Conservation (phyloP, 2,113 vertebrate genomes). For the Atrichornis clamosus region DNA sequence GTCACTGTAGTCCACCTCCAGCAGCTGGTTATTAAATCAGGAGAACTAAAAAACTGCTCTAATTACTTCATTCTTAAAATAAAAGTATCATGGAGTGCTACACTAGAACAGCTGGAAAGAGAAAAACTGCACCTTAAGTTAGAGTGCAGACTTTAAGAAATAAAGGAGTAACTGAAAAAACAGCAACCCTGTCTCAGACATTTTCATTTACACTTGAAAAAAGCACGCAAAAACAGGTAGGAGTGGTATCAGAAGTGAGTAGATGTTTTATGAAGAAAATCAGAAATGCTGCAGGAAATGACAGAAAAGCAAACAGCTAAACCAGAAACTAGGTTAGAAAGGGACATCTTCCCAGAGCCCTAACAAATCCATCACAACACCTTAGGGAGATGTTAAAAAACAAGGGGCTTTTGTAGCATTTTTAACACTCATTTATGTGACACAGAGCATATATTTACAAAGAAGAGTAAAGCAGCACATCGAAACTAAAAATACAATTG, state of each 20-base stretch:
- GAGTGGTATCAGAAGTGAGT: neutral
- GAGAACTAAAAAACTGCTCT: neutral
- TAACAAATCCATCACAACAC: neutral
- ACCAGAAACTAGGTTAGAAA: conserved; percentile 19
- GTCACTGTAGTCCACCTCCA: neutral
- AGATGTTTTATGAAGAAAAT: neutral
- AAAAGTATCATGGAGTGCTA: neutral
- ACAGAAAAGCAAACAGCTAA: neutral
- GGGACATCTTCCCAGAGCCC: neutral
- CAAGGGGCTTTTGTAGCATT: neutral
- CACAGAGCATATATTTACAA: neutral
- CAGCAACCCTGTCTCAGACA: neutral
- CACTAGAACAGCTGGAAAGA: neutral
- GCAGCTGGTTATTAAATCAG: neutral
- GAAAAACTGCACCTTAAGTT: neutral
- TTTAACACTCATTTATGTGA: neutral
- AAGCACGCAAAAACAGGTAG: neutral
- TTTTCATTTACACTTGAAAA: neutral
- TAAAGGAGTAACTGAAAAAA: neutral
- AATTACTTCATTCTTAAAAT: neutral
- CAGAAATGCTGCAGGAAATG: neutral
- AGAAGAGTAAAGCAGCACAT: neutral
- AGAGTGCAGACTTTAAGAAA: neutral
- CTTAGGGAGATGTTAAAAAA: neutral
- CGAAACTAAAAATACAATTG: neutral